These are phyloP conservation scores for Tetragonula clypearis DNA, from an alignment of 1,140 invertebrate genomes.

Conservation along the genomic window DNA sequence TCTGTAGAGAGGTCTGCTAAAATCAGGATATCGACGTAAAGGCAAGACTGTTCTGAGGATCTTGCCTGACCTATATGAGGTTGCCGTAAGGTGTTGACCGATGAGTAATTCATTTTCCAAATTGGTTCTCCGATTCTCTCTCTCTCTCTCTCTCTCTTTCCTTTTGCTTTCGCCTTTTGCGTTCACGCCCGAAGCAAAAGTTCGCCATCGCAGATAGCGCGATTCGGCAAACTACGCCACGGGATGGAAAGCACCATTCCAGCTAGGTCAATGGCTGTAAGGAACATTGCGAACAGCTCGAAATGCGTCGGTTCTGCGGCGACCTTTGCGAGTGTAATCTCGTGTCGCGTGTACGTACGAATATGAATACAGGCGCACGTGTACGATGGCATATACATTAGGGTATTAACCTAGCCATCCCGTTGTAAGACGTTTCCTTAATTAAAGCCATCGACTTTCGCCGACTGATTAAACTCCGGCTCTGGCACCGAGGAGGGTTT, in stretches of 20 bases:
- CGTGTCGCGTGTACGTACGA: constrained; percentile 33
- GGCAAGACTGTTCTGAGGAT: background rate
- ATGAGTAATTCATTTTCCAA: constrained; percentile 45
- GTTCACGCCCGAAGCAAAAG: background rate
- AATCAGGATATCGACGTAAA: background rate
- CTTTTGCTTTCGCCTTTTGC: background rate
- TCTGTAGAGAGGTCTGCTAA: constrained; percentile 15
- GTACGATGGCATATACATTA: constrained; percentile 33
- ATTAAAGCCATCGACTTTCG: constrained; percentile 66
- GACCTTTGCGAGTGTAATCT: background rate
- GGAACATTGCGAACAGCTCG: constrained; percentile 21
- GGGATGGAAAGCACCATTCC: background rate
- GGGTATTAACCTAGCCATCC: constrained; percentile 46
- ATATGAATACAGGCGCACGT: constrained; percentile 29
- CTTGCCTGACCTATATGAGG: constrained; percentile 11
- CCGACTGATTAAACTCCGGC: constrained; percentile 60
- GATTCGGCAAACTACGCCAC: background rate
- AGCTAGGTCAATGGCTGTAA: background rate
- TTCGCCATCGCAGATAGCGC: background rate
- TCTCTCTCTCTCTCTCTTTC: too few relatives aligned
- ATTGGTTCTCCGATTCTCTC: background rate
- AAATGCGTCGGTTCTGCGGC: background rate
- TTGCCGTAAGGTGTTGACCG: background rate
- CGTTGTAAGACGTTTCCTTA: constrained; percentile 62
- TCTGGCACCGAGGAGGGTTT: background rate